Evolutionary conservation across 2,888 invertebrate genomes (phyloP).

Genomic region (Troides helena): DNA sequence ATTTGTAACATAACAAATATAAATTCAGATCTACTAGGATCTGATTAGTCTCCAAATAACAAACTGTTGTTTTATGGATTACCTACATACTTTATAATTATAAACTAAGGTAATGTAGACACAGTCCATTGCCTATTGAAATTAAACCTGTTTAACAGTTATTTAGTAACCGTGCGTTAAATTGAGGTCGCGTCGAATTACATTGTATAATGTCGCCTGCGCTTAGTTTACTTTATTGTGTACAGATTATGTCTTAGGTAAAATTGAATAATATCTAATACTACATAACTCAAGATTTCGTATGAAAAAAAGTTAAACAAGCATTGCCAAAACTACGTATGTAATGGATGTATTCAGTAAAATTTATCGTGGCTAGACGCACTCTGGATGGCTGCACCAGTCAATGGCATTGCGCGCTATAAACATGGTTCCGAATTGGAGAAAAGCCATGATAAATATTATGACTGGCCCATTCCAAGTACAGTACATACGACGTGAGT

Average conservation of each 20-base stretch:
- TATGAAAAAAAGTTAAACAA: no score
- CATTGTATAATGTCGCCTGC: not conserved
- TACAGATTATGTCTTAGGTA: not conserved
- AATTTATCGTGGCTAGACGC: conserved; percentile 21
- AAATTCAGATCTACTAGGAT: no score
- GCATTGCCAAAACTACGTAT: conserved; percentile 8
- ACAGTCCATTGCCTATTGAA: conserved; percentile 1
- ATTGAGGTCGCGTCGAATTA: conserved; percentile 5
- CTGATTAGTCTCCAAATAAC: no score
- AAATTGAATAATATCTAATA: not conserved
- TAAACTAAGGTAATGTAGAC: not conserved
- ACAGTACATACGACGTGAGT: not conserved
- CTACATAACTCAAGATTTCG: not conserved
- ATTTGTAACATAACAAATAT: no score
- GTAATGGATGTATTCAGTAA: conserved; percentile 11
- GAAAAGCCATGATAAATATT: conserved; percentile 11
- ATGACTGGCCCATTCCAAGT: not conserved
- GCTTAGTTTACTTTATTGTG: not conserved
- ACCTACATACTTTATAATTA: no score
- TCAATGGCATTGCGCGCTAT: conserved; percentile 11
- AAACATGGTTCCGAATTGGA: conserved; percentile 5
- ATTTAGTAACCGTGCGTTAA: conserved; percentile 7
- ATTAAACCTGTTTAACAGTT: conserved; percentile 2
- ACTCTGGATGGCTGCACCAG: conserved; percentile 10
- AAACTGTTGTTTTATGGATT: no score